phyloP scores from a whole-genome alignment of 2,113 vertebrate species.

The Oryzias javanicus region DNA sequence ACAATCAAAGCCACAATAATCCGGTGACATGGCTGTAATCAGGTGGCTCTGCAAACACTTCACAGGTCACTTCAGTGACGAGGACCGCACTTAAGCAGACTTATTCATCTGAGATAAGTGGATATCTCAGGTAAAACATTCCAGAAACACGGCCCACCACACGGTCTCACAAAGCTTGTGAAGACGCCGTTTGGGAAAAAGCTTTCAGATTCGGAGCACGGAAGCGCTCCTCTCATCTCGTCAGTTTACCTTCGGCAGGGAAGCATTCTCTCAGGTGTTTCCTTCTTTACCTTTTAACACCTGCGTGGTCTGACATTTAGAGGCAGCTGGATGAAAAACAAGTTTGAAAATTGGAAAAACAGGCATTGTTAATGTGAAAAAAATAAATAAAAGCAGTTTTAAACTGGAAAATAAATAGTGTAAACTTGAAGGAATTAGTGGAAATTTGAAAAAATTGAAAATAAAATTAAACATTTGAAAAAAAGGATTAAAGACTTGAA shows the following conservation, averaged over 20 bases:
- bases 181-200: conserved; percentile 54
- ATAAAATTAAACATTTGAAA: too few relatives aligned
- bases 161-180: conserved; percentile 55
- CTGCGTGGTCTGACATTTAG: neutral
- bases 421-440: too few relatives aligned
- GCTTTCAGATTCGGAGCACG: conserved; percentile 49
- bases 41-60: neutral
- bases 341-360: too few relatives aligned
- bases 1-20: conserved; percentile 3
- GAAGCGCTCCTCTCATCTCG: conserved; percentile 31
- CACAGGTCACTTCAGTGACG: neutral
- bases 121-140: conserved; percentile 36
- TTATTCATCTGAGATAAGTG: conserved; percentile 16
- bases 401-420: too few relatives aligned
- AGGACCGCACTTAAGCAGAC: neutral
- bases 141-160: conserved; percentile 31
- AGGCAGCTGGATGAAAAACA: too few relatives aligned
- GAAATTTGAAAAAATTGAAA: too few relatives aligned
- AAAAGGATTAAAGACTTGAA: too few relatives aligned
- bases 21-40: neutral
- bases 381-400: too few relatives aligned
- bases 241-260: conserved; percentile 33
- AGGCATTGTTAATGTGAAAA: too few relatives aligned
- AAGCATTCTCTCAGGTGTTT: conserved; percentile 10
- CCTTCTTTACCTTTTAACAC: conserved; percentile 3